Conservation (phyloP, 53 echinoderm and acorn worm genomes). For the Echinarachnius parma region DNA sequence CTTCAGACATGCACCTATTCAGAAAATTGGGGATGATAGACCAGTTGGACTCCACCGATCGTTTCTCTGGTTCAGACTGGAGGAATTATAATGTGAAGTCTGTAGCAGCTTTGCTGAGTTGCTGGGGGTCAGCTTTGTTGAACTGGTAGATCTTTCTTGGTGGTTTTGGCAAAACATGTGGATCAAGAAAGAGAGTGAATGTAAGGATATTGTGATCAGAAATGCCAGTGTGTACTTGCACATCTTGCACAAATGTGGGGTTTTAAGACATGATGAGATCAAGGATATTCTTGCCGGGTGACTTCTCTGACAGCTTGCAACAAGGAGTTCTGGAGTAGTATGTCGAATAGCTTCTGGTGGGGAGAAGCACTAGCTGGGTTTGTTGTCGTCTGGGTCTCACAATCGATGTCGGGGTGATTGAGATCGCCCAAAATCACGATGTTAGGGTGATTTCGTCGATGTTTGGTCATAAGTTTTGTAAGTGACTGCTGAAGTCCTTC, state of each 20-base stretch:
- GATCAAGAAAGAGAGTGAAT: constrained; percentile 14
- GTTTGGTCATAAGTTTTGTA: no score
- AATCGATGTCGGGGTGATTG: constrained; percentile 44
- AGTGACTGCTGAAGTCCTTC: no score
- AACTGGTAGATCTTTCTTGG: constrained; percentile 29
- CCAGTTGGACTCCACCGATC: constrained; percentile 41
- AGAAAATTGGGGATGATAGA: constrained; percentile 8
- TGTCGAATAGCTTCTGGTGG: constrained; percentile 33
- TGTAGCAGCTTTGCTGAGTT: background rate
- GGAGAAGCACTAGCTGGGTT: background rate
- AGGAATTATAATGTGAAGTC: constrained; percentile 29
- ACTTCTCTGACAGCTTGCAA: constrained; percentile 16
- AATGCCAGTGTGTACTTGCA: constrained; percentile 29
- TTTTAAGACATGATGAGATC: constrained; percentile 46
- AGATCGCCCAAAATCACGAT: no score
- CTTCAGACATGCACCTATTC: background rate
- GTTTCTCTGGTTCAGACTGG: constrained; percentile 13
- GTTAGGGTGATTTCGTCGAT: no score
- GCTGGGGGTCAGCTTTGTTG: constrained; percentile 9
- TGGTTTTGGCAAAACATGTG: background rate
- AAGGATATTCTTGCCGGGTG: constrained; percentile 34
- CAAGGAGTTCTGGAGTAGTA: constrained; percentile 32
- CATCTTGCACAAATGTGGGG: constrained; percentile 4
- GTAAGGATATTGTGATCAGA: constrained; percentile 33
- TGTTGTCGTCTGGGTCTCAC: constrained; percentile 7